Base-by-base conservation (phyloP, 1,140 invertebrate species). In the Chironomus striatipennis region DNA sequence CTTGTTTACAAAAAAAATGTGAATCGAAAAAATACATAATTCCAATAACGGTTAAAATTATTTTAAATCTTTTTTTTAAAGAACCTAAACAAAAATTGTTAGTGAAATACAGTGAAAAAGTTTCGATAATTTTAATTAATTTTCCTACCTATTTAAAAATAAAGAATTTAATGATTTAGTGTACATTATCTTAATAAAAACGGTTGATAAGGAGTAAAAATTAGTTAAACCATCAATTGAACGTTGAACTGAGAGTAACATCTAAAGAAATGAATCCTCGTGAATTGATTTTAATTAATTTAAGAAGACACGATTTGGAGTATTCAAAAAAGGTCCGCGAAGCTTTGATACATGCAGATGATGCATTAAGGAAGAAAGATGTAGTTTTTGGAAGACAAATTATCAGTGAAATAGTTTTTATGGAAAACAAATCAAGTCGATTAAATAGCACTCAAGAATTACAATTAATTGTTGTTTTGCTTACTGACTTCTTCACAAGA, bases 221-320 rank as follows among this genome's bases (percentile, higher is more conserved):
- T 34, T 5, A 34, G 24, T 34, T n/a, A n/a, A n/a, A n/a, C n/a
- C n/a, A n/a, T n/a, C n/a, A n/a, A n/a, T n/a, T n/a, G n/a, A 34
- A 34, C 1, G 5, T 5, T 34, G 24, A 57, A 15, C 4, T 57
- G 4, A 57, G 12, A n/a, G 1, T n/a, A 0, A 57, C 1, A n/a
- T 57, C n/a, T 57, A 70, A n/a, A n/a, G 18, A 20, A 6, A 70
- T 70, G 65, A 70, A 70, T 70, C 65, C 65, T 7, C 65, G 65
- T 0, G 65, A 70, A 20, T 18, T 70, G 18, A 9, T 70, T 0
- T 70, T 70, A 20, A 18, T 70, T 18, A 70, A 21, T 10, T 21
- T 70, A 20, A 6, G 18, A 70, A 18, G 65, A 20, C n/a, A 18
- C 7, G 65, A 70, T 4, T 10, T 70, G 17, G 65, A 70, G 7